Evolutionary conservation across 2,113 vertebrate genomes (phyloP), one percentile per base, ranked within the genome.

Genomic region (Falco punctatus): DNA sequence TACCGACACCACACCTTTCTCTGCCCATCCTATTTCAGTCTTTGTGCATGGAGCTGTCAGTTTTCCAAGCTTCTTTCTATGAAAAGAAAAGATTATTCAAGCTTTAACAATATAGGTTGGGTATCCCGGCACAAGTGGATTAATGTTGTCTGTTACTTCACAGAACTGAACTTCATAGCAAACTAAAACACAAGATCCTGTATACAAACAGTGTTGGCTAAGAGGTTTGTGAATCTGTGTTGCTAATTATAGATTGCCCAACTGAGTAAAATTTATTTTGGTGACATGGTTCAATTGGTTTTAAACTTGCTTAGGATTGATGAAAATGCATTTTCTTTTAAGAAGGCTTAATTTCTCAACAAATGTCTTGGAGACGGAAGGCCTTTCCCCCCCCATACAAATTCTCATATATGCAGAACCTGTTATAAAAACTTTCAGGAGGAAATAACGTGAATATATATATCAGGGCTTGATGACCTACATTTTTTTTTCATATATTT

Each of bases 81-180:
- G 81, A 86, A 73, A 84, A 94, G 57, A 95, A 93, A 94, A 69
- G 17, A 70, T 92, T 82, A 79, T 54, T 49, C 59, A 86, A 64
- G 19, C 48, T 71, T 92, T 58, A 69, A 35, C 40, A 42, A 33
- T 27, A 21, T 77, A 55, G 19, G 21, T 6, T 73, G 32, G 33
- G 9, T 20, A 49, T 62, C 57, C 52, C 70, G 69, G n/a, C 46
- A 38, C 2, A 44, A 81, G 86, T 84, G 44, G 69, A 81, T 93
- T 90, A 55, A 66, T 66, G 33, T 57, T 86, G n/a, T 75, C 73
- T 86, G 15, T 42, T 69, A 51, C 54, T 78, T 55, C 46, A 89
- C 27, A 7, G 81, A 48, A 61, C 18, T 18, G 38, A 95, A 66
- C 57, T 66, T 88, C 54, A 44, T 48, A 84, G 38, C 35, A 81